Conservation (phyloP, 2,797 vertebrate genomes). For the Corythornis leucogaster region DNA sequence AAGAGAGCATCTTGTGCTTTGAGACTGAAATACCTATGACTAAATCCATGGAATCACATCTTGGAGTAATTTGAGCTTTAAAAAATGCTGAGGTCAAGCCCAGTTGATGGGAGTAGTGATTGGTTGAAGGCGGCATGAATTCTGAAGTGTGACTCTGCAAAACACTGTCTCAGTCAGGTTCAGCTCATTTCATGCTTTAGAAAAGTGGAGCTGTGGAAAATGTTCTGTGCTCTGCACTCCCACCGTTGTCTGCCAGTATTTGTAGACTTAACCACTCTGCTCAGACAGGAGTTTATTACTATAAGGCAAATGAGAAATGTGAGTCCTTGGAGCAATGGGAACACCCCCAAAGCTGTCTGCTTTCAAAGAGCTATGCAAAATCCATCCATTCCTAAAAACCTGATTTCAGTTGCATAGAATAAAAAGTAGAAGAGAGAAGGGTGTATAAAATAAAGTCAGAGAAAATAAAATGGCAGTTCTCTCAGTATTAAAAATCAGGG, state of each 20-base stretch:
- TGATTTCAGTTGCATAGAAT: not conserved
- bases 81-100: not conserved
- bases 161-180: constrained; percentile 12
- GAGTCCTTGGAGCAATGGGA: not conserved
- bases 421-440: not conserved
- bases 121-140: not conserved
- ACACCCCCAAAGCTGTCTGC: not conserved
- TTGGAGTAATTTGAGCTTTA: not conserved
- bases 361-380: constrained; percentile 21
- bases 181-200: not conserved
- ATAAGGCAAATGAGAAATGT: constrained; percentile 18
- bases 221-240: not conserved
- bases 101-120: not conserved
- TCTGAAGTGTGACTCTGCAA: constrained; percentile 43
- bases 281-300: not conserved
- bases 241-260: not conserved
- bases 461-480: not conserved
- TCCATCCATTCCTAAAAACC: not conserved
- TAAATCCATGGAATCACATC: not conserved
- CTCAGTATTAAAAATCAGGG: not conserved
- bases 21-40: not conserved
- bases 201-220: not conserved
- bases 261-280: not conserved
- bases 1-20: not conserved
- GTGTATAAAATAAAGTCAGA: not conserved